Evolutionary conservation across 2,797 vertebrate genomes (phyloP).

Genomic region (Falco berigora): DNA sequence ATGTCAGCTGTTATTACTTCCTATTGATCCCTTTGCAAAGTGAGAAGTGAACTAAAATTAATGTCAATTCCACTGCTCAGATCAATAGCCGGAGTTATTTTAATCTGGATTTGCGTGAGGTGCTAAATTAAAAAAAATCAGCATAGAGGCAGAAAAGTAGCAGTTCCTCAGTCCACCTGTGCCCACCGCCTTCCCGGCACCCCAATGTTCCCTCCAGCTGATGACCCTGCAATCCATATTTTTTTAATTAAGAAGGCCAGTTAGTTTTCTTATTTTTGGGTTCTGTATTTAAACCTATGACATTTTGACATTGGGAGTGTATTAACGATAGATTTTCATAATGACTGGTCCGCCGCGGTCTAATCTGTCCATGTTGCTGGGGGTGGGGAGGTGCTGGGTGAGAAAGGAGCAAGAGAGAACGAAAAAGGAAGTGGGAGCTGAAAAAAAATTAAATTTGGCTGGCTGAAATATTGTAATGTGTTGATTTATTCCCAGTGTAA

Average conservation of each 20-base stretch:
- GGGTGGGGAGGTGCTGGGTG: slow-evolving; percentile 34
- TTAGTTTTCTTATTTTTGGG: slow-evolving; percentile 82
- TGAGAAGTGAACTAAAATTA: slow-evolving; percentile 98
- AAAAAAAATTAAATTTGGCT: slow-evolving; percentile 64
- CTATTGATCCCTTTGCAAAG: slow-evolving; percentile 95
- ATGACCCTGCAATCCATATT: slow-evolving; percentile 79
- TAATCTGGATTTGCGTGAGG: slow-evolving; percentile 88
- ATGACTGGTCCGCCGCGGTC: slow-evolving; percentile 79
- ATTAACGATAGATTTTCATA: slow-evolving; percentile 92
- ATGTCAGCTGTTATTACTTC: slow-evolving; percentile 96
- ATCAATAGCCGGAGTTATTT: slow-evolving; percentile 95
- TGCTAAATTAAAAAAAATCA: slow-evolving; percentile 89
- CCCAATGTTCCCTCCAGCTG: slow-evolving; percentile 70
- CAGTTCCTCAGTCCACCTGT: slow-evolving; percentile 72
- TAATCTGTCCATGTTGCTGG: slow-evolving; percentile 79
- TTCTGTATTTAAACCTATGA: slow-evolving; percentile 82
- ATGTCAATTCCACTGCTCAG: slow-evolving; percentile 92
- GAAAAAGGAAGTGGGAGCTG: slow-evolving; percentile 59
- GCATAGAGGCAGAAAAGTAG: slow-evolving; percentile 81
- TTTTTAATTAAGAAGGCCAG: slow-evolving; percentile 82
- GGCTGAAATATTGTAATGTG: slow-evolving; percentile 65
- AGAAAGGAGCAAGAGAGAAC: slow-evolving; percentile 30
- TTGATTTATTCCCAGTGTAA: slow-evolving; percentile 76
- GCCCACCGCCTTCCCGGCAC: slow-evolving; percentile 57
- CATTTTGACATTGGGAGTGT: slow-evolving; percentile 87